These are phyloP conservation scores for Conops quadrifasciatus DNA, from an alignment of 2,888 invertebrate species.

Conservation along the genomic window DNA sequence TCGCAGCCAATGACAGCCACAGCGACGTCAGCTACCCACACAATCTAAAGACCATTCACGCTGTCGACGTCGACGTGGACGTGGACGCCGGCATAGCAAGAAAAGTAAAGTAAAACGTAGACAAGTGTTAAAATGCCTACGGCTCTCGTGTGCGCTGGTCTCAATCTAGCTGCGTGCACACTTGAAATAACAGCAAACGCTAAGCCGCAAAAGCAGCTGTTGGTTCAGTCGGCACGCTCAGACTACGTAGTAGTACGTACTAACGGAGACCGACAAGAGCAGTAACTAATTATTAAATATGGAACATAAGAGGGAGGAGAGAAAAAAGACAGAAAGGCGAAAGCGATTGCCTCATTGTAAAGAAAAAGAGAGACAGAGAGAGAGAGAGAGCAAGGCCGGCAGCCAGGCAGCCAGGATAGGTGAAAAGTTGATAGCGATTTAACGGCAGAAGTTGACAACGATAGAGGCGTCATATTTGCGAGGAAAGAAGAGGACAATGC, in stretches of 20 bases:
- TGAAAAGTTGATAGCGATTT: no score
- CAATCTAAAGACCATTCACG: not conserved
- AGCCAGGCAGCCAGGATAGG: no score
- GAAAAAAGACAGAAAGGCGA: not conserved
- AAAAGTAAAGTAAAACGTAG: not conserved
- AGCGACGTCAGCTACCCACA: slow-evolving; percentile 23
- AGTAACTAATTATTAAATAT: not conserved
- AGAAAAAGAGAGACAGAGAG: not conserved
- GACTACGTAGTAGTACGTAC: not conserved
- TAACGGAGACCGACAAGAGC: not conserved
- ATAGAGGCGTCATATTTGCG: no score
- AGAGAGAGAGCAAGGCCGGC: no score
- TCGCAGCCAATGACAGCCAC: not conserved
- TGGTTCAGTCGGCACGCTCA: not conserved
- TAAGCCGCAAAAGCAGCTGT: slow-evolving; percentile 18
- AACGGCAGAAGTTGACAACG: no score
- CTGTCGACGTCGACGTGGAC: no score
- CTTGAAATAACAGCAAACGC: not conserved
- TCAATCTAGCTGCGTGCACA: slow-evolving; percentile 2
- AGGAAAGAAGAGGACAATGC: no score
- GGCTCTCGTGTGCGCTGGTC: not conserved
- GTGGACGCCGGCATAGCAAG: not conserved
- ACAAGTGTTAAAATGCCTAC: slow-evolving; percentile 9
- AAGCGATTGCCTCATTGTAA: not conserved
- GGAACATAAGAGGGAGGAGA: not conserved